Base-by-base conservation (phyloP, 2,888 invertebrate species). In the Keiferia lycopersicella region DNA sequence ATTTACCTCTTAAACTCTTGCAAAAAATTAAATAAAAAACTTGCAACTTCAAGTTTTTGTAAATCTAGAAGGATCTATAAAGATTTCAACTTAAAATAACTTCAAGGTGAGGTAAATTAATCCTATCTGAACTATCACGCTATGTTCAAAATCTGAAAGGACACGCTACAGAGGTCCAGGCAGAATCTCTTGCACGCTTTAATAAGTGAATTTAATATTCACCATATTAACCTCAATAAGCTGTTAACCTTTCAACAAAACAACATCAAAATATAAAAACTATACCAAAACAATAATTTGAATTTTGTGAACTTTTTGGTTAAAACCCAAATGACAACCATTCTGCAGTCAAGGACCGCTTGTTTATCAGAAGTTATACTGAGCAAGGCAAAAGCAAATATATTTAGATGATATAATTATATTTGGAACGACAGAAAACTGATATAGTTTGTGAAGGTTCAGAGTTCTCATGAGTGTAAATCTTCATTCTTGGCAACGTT, bases 111-210 rank as follows among this genome's bases (percentile, higher is more conserved):
- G 18, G 14, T 18, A 16, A 58, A 58, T 58, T 58, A 58, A 58
- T 58, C 58, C 39, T 39, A 39, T 11, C 58, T 58, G 58, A 58
- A 58, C 58, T 58, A 58, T 58, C 58, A 58, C 58, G 58, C 58
- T 10, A 58, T 39, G 58, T 38, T 39, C 1, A 16, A 38, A 18
- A 39, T 58, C 22, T 18, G 39, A 58, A 39, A 58, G 39, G 39
- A 58, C 38, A 39, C 22, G 22, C 11, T 8, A 56, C 53, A 53
- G 30, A 26, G 53, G 53, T n/a, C 12, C 34, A n/a, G n/a, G 30
- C 22, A 53, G 56, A 26, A 56, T 56, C 26, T 34, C 16, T 34
- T 16, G 16, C n/a, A 34, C 10, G 56, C 30, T 14, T 18, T 16
- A 56, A 45, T n/a, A 45, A 16, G 7, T 4, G 16, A 45, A 45